Conservation (phyloP, 2,797 vertebrate genomes). For the Cirrhinus molitorella region DNA sequence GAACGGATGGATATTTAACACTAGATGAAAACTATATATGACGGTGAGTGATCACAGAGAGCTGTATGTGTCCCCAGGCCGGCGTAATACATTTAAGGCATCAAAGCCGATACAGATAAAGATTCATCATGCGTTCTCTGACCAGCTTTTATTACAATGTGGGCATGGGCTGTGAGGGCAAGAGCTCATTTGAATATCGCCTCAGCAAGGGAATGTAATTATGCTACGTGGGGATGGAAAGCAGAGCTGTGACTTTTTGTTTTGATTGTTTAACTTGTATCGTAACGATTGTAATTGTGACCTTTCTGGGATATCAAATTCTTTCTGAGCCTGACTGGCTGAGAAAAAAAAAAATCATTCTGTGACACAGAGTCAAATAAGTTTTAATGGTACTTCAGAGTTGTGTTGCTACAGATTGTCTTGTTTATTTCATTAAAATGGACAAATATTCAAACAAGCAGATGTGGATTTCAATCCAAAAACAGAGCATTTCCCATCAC, state of each 20-base stretch:
- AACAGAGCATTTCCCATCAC: constrained; percentile 38
- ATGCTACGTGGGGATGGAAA: constrained; percentile 3
- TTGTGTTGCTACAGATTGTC: constrained; percentile 2
- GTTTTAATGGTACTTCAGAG: background rate
- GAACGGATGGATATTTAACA: constrained; percentile 52
- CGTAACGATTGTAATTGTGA: constrained; percentile 20
- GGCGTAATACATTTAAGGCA: constrained; percentile 48
- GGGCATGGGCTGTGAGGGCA: constrained; percentile 27
- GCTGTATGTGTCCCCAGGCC: constrained; percentile 29
- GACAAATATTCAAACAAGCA: constrained; percentile 3
- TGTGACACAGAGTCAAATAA: background rate
- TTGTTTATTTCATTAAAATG: constrained; percentile 33
- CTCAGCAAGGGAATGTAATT: constrained; percentile 18
- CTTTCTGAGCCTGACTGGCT: background rate
- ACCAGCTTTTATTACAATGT: constrained; percentile 49
- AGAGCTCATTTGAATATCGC: constrained; percentile 47
- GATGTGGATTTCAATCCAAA: constrained; percentile 16
- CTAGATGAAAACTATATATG: constrained; percentile 27
- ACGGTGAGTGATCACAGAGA: constrained; percentile 44
- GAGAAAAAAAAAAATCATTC: background rate
- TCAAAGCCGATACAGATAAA: constrained; percentile 40
- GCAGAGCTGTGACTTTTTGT: constrained; percentile 27
- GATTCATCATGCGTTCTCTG: constrained; percentile 49
- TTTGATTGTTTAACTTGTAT: constrained; percentile 36
- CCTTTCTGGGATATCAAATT: constrained; percentile 42